Base-by-base conservation (phyloP, 2,797 vertebrate species). In the Sebastes flavidus region DNA sequence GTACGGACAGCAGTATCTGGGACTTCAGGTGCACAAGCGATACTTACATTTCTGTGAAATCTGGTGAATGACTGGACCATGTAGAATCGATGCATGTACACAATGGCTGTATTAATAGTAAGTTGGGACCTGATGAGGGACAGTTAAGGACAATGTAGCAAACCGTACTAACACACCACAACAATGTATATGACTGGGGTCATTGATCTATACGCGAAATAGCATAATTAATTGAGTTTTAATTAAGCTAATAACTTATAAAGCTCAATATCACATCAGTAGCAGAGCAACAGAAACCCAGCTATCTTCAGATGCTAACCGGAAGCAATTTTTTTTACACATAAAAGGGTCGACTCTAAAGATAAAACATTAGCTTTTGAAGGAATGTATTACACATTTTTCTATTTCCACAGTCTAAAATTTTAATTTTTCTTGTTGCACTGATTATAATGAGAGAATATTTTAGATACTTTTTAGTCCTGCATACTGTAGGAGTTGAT, bases 11-110 rank as follows among this genome's bases (percentile, higher is more conserved):
- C 2, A 56, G n/a, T 9, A 65, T 8, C 2, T 1, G 7, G 9
- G 5, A 34, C 22, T 13, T 62, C 1, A 10, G 25, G 3, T 2
- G 24, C 2, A 49, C 18, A 66, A 10, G 3, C 1, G 16, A 46
- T 56, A 97, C 98, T 97, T 92, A 98, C 98, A 25, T 97, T 97
- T 91, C 97, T 94, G 92, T 97, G 97, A 83, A 98, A 98, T 81
- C 97, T 96, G 55, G 97, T 98, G 91, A 99, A 99, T 2, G 97
- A 97, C 87, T 98, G 97, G 87, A 98, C 96, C 98, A 99, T 99
- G 87, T 98, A 99, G 93, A 98, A 99, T 4, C 98, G 97, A 82
- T 98, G 98, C 98, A 99, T 98, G 89, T 99, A 99, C 59, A 99
- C 97, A 32, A 99, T 99, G 75, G 97, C 97, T 6, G 98, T 98